Evolutionary conservation across 2,797 vertebrate species (phyloP).

Genomic region (Phataginus tricuspis): DNA sequence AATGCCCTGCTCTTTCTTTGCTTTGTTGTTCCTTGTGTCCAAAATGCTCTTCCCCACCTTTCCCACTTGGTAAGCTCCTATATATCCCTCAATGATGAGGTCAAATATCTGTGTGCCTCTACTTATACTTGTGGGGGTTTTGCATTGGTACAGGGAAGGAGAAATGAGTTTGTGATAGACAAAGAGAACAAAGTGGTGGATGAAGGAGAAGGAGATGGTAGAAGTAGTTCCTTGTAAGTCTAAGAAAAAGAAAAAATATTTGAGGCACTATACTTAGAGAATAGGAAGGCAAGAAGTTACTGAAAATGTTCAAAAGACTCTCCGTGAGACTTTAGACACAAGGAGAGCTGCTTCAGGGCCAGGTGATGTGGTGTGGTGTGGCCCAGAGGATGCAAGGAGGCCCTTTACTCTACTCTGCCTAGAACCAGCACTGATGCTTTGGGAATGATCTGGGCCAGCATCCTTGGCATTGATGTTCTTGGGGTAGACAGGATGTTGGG

Average conservation of each 20-base stretch:
- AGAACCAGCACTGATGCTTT: not conserved
- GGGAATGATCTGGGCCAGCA: not conserved
- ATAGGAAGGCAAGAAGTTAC: not conserved
- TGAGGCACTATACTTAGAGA: not conserved
- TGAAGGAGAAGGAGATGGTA: not conserved
- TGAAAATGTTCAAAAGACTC: not conserved
- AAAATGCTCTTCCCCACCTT: not conserved
- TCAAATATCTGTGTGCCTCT: not conserved
- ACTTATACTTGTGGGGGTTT: not conserved
- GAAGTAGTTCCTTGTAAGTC: not conserved
- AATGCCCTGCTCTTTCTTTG: not conserved
- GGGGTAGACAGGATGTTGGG: not conserved
- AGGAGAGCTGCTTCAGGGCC: not conserved
- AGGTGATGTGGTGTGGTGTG: not conserved
- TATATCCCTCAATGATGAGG: not conserved
- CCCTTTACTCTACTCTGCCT: not conserved
- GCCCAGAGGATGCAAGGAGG: not conserved
- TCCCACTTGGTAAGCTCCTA: not conserved
- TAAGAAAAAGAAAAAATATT: not conserved
- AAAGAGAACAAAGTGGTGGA: not conserved
- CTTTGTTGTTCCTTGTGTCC: not conserved
- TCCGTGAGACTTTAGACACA: not conserved
- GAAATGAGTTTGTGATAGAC: not conserved
- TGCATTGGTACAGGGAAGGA: not conserved
- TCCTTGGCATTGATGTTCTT: not conserved